phyloP scores from a whole-genome alignment of 2,888 invertebrate genomes.

The Tipula lateralis region DNA sequence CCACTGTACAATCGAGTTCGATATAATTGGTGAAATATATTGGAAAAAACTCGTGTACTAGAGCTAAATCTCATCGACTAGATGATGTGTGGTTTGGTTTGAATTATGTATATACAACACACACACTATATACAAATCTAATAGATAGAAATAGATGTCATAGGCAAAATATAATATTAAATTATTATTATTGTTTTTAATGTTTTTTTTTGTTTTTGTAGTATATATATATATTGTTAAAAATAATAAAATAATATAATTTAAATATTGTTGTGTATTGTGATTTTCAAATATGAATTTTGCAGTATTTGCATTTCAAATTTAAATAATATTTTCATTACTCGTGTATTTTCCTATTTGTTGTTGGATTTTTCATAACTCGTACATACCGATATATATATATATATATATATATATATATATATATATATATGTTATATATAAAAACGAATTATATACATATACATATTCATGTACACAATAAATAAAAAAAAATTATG shows the following conservation, averaged over 20 bases:
- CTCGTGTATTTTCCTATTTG: not conserved
- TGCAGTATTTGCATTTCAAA: not conserved
- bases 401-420: too few species aligned
- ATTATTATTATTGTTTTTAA: not conserved
- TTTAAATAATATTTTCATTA: constrained; percentile 12
- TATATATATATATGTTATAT: not conserved
- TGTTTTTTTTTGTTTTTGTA: not conserved
- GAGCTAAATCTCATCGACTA: not conserved
- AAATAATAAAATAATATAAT: not conserved
- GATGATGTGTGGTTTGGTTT: not conserved
- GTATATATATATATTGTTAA: not conserved
- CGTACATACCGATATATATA: too few species aligned
- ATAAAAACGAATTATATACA: not conserved
- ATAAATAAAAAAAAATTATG: not conserved
- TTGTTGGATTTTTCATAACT: not conserved
- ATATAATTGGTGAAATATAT: not conserved
- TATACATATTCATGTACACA: constrained; percentile 36
- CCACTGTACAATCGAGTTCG: not conserved
- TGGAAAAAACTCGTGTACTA: not conserved
- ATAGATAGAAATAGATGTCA: not conserved
- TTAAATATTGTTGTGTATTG: not conserved
- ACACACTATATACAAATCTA: not conserved
- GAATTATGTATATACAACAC: not conserved
- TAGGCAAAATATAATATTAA: not conserved
- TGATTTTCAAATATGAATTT: not conserved